Evolutionary conservation across 2,888 invertebrate species (phyloP), one percentile per base, ranked within the genome.

Genomic region (Diachrysia chrysitis): DNA sequence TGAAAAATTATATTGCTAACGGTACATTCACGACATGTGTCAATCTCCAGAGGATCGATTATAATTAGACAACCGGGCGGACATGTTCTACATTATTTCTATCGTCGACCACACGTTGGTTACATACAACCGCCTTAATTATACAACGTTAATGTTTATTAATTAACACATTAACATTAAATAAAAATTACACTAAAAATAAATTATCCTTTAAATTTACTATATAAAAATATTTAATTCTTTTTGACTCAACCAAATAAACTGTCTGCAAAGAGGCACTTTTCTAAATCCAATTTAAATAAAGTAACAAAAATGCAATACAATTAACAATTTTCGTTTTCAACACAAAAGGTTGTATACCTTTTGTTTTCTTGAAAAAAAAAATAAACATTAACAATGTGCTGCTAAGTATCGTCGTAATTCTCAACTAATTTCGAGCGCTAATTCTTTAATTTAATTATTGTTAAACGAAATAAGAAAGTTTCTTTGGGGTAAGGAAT

Each of bases 21-120:
- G 59, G 63, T 85, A 85, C 78, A 37, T 71, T 58, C 68, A 58
- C 77, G 80, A 83, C 86, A 83, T 82, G 75, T 87, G 90, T 91
- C 90, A 88, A 91, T 91, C 90, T 86, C 82, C 83, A 83, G 84
- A 81, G 85, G 84, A 85, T 87, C 84, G 85, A 86, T 88, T 91
- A 90, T 87, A 88, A 87, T 88, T 88, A 87, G 87, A 88, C 83
- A 82, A 78, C 71, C 79, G 78, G 75, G 78, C 78, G 81, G 81
- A 79, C 84, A 83, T 82, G 82, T 82, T 79, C 81, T 77, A 85
- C 79, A 82, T 84, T n/a, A 84, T 83, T 83, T 84, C 73, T 81
- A 66, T 82, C 74, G 67, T 61, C 73, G 53, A 25, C 48, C 54
- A 81, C 76, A 71, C 56, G 67, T 55, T 63, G 56, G 64, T 70